phyloP scores from a whole-genome alignment of 2,113 vertebrate species.

The Scopus umbretta region DNA sequence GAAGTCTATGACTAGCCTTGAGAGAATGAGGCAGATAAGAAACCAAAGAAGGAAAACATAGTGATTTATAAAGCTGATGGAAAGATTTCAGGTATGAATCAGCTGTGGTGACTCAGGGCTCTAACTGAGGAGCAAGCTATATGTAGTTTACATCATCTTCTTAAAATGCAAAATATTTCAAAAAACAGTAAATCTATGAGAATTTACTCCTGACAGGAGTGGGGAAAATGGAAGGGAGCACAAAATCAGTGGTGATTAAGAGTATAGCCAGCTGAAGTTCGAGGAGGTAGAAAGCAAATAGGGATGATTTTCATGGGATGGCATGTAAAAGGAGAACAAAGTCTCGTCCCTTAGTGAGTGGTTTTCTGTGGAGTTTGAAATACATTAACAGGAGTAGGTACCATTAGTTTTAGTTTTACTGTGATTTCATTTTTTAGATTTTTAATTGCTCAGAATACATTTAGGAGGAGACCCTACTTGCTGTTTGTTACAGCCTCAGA shows the following conservation, averaged over 20 bases:
- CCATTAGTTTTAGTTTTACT: neutral
- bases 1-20: neutral
- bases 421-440: neutral
- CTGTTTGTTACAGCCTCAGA: constrained; percentile 32
- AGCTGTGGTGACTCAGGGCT: neutral
- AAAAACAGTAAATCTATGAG: neutral
- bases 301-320: neutral
- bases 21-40: neutral
- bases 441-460: neutral
- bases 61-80: neutral
- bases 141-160: neutral
- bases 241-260: neutral
- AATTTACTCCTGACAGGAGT: neutral
- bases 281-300: neutral
- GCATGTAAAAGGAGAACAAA: neutral
- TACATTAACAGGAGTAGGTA: neutral
- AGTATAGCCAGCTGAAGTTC: neutral
- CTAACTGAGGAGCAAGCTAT: neutral
- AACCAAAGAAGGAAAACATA: neutral
- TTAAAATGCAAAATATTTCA: neutral
- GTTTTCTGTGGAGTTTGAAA: neutral
- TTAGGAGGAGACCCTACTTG: neutral
- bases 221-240: neutral
- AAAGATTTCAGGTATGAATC: neutral
- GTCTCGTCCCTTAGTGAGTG: neutral